These are phyloP conservation scores for Trichechus manatus DNA, from an alignment of 2,113 vertebrate species.

Conservation along the genomic window DNA sequence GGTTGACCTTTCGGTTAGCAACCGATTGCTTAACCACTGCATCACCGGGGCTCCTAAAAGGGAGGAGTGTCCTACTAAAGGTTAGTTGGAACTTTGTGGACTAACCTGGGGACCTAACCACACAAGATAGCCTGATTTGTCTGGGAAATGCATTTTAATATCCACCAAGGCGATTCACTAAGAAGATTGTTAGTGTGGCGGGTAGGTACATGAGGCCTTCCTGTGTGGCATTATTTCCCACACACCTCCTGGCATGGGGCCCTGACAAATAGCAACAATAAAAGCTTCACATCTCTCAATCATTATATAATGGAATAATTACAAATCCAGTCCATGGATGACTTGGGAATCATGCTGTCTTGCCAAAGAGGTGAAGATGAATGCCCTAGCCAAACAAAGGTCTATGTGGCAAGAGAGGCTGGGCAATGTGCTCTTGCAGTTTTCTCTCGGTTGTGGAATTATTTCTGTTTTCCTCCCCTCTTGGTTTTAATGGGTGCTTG, in stretches of 20 bases:
- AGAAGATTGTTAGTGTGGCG: not conserved
- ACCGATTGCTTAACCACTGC: no score
- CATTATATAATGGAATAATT: constrained; percentile 85
- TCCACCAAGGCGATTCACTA: not conserved
- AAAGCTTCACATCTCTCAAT: constrained; percentile 83
- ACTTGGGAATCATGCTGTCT: constrained; percentile 50
- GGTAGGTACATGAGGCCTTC: not conserved
- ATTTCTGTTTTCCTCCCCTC: constrained; percentile 63
- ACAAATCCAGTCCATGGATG: constrained; percentile 77
- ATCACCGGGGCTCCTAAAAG: not conserved
- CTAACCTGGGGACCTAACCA: not conserved
- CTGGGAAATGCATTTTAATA: constrained; percentile 12
- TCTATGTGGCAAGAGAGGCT: constrained; percentile 57
- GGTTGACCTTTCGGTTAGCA: no score
- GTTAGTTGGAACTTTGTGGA: not conserved
- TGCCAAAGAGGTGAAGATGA: constrained; percentile 65
- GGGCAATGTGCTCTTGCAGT: constrained; percentile 74
- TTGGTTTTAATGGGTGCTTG: constrained; percentile 73
- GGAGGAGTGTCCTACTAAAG: not conserved
- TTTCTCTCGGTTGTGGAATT: constrained; percentile 76
- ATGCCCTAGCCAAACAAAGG: constrained; percentile 65
- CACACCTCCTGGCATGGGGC: constrained; percentile 72
- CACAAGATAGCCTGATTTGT: not conserved
- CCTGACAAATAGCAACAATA: constrained; percentile 83
- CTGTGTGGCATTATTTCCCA: constrained; percentile 73